Evolutionary conservation across 2,113 vertebrate species (phyloP).

Genomic region (Lepidothrix coronata): DNA sequence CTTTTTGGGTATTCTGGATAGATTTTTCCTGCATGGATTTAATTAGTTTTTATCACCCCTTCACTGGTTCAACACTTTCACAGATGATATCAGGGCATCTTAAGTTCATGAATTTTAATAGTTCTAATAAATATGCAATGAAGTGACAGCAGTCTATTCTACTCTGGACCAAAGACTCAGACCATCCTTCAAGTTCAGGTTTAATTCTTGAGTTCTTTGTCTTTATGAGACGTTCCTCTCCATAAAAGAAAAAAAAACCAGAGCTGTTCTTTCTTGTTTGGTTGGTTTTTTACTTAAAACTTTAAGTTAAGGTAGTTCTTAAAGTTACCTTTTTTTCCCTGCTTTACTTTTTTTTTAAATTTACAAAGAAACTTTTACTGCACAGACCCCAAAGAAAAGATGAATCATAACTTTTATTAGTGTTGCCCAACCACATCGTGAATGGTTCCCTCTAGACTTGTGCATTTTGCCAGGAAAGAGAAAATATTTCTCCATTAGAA

Average conservation of each 20-base stretch:
- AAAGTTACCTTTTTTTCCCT: background rate
- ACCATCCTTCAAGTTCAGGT: background rate
- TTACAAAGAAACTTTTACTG: fast-evolving
- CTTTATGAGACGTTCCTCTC: background rate
- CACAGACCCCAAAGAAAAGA: background rate
- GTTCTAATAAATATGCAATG: constrained; percentile 1
- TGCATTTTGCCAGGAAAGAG: background rate
- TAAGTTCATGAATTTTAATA: constrained; percentile 23
- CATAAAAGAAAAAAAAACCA: background rate
- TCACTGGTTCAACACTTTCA: background rate
- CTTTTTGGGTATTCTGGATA: background rate
- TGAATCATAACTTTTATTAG: background rate
- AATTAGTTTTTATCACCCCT: background rate
- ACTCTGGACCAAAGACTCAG: background rate
- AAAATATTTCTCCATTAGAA: background rate
- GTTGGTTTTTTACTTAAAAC: background rate
- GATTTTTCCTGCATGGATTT: background rate
- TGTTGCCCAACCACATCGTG: background rate
- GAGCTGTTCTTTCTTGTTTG: background rate
- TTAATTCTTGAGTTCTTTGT: background rate
- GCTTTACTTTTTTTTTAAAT: background rate
- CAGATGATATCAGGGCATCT: background rate
- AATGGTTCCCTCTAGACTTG: background rate
- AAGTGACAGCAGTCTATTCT: background rate
- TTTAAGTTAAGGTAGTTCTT: background rate